phyloP scores from a whole-genome alignment of 2,797 vertebrate genomes.

The Anas bahamensis region DNA sequence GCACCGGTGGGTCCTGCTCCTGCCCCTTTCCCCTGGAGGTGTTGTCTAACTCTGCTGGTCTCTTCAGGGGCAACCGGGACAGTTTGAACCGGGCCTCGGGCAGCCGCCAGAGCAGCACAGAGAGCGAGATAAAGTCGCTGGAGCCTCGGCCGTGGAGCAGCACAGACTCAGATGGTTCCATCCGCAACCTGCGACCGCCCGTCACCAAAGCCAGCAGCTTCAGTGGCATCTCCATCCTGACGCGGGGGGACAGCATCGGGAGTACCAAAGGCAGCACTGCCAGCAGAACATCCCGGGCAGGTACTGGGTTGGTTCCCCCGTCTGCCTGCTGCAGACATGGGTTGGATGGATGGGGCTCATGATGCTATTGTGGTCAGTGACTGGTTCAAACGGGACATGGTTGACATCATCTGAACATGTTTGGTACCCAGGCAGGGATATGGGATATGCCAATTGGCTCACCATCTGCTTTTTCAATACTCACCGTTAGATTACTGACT shows the following conservation, averaged over 20 bases:
- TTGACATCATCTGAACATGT: neutral
- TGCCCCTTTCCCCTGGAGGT: no score
- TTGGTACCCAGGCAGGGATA: neutral
- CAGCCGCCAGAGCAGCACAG: conserved; percentile 98
- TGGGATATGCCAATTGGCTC: neutral
- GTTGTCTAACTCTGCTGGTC: neutral
- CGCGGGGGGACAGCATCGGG: conserved; percentile 94
- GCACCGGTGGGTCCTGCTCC: neutral
- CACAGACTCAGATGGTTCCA: conserved; percentile 95
- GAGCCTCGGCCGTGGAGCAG: conserved; percentile 99
- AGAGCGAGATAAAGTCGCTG: conserved; percentile 95
- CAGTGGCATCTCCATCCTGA: conserved; percentile 98
- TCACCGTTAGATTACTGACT: neutral
- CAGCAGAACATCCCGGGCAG: conserved; percentile 74
- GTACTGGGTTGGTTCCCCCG: neutral
- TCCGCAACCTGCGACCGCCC: conserved; percentile 90
- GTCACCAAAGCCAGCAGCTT: conserved; percentile 99
- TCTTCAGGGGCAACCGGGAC: conserved; percentile 90
- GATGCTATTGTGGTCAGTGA: neutral
- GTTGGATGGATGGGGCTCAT: neutral
- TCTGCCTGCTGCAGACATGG: neutral
- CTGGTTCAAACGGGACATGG: neutral
- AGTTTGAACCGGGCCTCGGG: conserved; percentile 90
- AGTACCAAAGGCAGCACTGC: conserved; percentile 88
- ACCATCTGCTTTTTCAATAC: neutral